Base-by-base conservation (phyloP, 2,888 invertebrate species). In the Acleris sparsana region DNA sequence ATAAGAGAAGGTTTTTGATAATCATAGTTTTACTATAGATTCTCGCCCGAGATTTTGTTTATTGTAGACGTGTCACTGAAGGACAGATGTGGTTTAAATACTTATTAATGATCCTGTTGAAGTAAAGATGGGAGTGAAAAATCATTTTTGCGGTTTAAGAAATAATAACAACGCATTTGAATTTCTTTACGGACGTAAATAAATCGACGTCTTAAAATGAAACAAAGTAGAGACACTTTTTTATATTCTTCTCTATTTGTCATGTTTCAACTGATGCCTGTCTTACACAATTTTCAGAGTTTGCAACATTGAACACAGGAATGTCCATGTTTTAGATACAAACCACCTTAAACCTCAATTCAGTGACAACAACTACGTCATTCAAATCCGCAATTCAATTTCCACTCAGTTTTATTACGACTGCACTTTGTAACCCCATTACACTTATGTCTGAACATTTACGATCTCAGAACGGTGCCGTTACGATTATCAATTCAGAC, bases 31-130 rank as follows among this genome's bases (percentile, higher is more conserved):
- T n/a, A 17, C 53, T 39, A 57, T 57, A 56, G 39, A 61, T 46
- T 33, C 44, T 61, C 17, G 52, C 46, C 20, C 44, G 20, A 67
- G 60, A 62, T 72, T 75, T 78, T 80, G 80, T 80, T 81, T 80
- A 80, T 78, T 78, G 72, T 78, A 43, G 66, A 75, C 75, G 73
- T 76, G 83, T 81, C 78, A 77, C 72, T 71, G 65, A 73, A 70
- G 75, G 80, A 84, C 86, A 87, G 87, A 87, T 87, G 87, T 71
- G 74, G 72, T 70, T 80, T 85, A 84, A 87, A 85, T 85, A 84
- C 80, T 75, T 84, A 86, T 86, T 83, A 86, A 87, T 87, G 85
- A 82, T 80, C 69, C 69, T 62, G 77, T 77, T 80, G 78, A 77
- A 79, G 78, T 75, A 77, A 73, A 76, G 77, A 80, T 82, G 74